Conservation (phyloP, 2,797 vertebrate genomes). For the Phoeniculus purpureus region DNA sequence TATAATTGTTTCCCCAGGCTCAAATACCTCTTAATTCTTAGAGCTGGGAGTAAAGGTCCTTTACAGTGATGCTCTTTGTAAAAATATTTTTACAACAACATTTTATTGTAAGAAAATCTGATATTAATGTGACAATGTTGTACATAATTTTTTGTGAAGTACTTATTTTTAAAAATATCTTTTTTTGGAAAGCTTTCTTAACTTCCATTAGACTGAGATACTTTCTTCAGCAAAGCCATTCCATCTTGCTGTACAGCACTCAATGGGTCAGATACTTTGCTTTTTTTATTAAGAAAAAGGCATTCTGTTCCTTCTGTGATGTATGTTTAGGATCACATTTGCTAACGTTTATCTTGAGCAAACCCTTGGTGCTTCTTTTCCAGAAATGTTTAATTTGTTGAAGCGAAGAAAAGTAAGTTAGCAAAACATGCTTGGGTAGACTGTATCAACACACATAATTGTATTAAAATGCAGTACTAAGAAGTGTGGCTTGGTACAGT, state of each 20-base stretch:
- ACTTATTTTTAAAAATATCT: not conserved
- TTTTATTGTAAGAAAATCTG: not conserved
- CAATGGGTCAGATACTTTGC: not conserved
- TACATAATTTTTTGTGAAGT: not conserved
- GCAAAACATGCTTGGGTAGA: not conserved
- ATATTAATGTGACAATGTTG: not conserved
- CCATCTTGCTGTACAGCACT: not conserved
- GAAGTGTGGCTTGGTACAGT: not conserved
- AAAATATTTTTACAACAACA: not conserved
- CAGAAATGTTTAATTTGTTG: not conserved
- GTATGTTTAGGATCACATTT: constrained; percentile 6
- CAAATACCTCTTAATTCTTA: not conserved
- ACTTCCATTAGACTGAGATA: not conserved
- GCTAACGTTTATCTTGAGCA: not conserved
- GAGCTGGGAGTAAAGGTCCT: not conserved
- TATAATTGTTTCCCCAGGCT: not conserved
- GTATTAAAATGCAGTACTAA: not conserved
- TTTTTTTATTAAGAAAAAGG: not conserved
- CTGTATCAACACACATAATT: not conserved
- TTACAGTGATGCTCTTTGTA: not conserved
- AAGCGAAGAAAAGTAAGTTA: constrained; percentile 6
- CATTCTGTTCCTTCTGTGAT: not conserved
- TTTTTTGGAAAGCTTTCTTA: not conserved
- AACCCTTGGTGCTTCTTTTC: not conserved
- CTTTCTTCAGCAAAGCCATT: not conserved